Evolutionary conservation across 2,797 vertebrate genomes (phyloP), one percentile per base, ranked within the genome.

Genomic region (Poecilia wingei): DNA sequence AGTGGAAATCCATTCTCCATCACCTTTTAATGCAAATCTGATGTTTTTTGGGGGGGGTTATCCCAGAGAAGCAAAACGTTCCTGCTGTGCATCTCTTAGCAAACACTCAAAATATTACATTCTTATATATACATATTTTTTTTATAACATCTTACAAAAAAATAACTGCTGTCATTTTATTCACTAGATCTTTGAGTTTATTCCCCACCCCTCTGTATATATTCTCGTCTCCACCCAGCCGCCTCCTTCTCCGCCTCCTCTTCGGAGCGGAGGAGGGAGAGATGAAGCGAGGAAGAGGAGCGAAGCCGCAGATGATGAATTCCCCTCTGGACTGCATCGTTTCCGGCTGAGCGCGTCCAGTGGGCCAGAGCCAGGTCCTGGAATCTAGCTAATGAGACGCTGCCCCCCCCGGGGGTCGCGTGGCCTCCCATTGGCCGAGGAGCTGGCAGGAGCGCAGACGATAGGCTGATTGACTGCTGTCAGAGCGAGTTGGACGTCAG

Each of bases 381-480:
- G 93, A 95, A 95, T 93, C 81, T 94, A 95, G 93, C 94, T 95
- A 96, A 95, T 95, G 94, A 95, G 91, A 94, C 90, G 80, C 91
- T 88, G 83, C 91, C 78, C 82, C 88, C 83, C 88, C 88, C 22
- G 31, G 87, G 90, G 88, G 85, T 70, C 20, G 28, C 0, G 10
- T 43, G 73, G 0, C 39, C 4, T 79, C 82, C 84, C 6, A 94
- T 93, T 95, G 94, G 93, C 80, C 64, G 79, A 85, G 49, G 73
- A 74, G 66, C 78, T 14, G 68, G 39, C 41, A 10, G 79, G 41
- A 68, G 72, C 33, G 0, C 4, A 79, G 39, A 2, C 4, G 74
- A 93, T 92, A 92, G 92, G 93, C 76, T 18, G 79, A 82, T 3
- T 0, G 53, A 68, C 75, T 73, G 41, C 90, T 90, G 91, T 93